Conservation (phyloP, 1,140 invertebrate genomes). For the Dendrolimus punctatus region DNA sequence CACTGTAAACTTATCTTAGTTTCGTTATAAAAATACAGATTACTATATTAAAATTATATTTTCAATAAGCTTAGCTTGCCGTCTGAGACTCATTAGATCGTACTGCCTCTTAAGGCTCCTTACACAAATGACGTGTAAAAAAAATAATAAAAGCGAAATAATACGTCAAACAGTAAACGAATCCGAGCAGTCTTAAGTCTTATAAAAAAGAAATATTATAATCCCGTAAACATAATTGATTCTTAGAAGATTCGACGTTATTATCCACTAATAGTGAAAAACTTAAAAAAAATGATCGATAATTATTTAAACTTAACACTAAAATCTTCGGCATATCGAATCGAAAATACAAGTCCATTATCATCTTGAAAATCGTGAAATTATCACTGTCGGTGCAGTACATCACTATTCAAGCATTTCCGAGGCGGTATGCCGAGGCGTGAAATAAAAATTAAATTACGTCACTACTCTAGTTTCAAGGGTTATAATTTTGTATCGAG, state of each 20-base stretch:
- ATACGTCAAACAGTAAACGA: constrained; percentile 34
- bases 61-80: constrained; percentile 61
- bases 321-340: constrained; percentile 10
- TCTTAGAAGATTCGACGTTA: constrained; percentile 27
- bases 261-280: constrained; percentile 23
- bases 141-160: constrained; percentile 3
- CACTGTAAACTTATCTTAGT: constrained; percentile 49
- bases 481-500: constrained; percentile 67
- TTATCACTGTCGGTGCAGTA: background rate
- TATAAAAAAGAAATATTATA: constrained; percentile 44
- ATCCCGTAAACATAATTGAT: constrained; percentile 30
- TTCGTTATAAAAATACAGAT: constrained; percentile 67
- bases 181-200: constrained; percentile 59
- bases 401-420: background rate
- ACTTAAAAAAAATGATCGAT: constrained; percentile 4
- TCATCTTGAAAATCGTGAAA: too few relatives aligned
- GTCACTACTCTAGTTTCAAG: constrained; percentile 48
- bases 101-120: constrained; percentile 55
- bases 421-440: background rate
- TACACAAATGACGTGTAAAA: constrained; percentile 3
- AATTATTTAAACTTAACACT: constrained; percentile 35
- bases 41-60: constrained; percentile 59
- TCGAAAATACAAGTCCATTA: too few relatives aligned
- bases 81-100: constrained; percentile 49
- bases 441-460: constrained; percentile 44